These are phyloP conservation scores for Lophochroa leadbeateri DNA, from an alignment of 2,113 vertebrate genomes.

Conservation along the genomic window DNA sequence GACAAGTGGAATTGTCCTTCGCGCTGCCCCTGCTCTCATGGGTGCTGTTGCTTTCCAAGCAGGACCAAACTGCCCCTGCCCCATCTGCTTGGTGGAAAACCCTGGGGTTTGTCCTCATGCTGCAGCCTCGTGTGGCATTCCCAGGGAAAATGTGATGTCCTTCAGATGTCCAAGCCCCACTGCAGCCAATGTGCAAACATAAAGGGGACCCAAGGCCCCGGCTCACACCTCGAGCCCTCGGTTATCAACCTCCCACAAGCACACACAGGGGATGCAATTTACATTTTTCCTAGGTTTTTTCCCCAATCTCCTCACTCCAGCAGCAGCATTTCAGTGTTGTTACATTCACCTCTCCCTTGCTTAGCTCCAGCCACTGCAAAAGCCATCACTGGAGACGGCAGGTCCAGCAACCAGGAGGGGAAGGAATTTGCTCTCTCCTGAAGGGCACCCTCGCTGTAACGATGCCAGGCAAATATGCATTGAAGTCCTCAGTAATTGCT, in stretches of 20 bases:
- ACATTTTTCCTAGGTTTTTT: accelerated
- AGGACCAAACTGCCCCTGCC: not conserved
- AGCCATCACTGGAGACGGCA: not conserved
- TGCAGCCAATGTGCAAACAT: not conserved
- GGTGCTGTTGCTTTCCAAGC: not conserved
- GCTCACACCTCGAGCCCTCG: accelerated
- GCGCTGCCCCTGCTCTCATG: accelerated
- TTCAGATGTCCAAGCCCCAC: not conserved
- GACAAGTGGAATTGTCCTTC: not conserved
- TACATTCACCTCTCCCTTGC: not conserved
- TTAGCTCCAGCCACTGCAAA: not conserved
- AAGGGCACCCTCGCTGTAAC: not conserved
- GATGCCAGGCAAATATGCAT: not conserved
- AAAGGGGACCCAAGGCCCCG: not conserved
- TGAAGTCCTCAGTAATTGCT: not conserved
- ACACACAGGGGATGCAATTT: not conserved
- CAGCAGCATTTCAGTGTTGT: not conserved
- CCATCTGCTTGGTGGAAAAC: not conserved
- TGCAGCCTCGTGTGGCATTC: not conserved
- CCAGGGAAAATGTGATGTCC: accelerated
- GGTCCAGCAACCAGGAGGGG: not conserved
- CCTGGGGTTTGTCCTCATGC: not conserved
- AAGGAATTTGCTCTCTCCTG: conserved; percentile 19
- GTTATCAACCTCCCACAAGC: not conserved
- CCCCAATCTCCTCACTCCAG: not conserved